Conservation (phyloP, 1,140 invertebrate species). For the Thaumetopoea pityocampa region DNA sequence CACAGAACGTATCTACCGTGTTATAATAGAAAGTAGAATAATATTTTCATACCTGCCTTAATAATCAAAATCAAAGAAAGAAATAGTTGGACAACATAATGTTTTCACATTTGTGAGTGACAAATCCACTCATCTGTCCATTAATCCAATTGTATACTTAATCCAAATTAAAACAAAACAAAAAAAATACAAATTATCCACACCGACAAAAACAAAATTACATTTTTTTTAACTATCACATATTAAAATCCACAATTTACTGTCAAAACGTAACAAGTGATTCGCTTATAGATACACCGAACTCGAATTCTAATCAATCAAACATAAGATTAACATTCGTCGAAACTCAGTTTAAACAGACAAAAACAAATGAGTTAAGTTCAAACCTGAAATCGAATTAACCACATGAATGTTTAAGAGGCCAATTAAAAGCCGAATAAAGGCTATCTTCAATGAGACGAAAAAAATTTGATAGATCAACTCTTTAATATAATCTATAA, state of each 20-base stretch:
- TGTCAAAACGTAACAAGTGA: slow-evolving; percentile 21
- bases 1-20: no score
- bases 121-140: no score
- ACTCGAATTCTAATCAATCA: slow-evolving; percentile 64
- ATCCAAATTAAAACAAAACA: neutral
- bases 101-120: no score
- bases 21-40: no score
- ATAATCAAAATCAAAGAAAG: no score
- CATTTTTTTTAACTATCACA: slow-evolving; percentile 10
- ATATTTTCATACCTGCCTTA: no score
- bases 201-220: slow-evolving; percentile 20
- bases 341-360: slow-evolving; percentile 39
- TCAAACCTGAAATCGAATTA: slow-evolving; percentile 65
- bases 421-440: slow-evolving; percentile 72
- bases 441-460: slow-evolving; percentile 68
- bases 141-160: no score
- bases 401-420: slow-evolving; percentile 64
- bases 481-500: slow-evolving; percentile 69
- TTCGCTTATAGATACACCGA: slow-evolving; percentile 36
- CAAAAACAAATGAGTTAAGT: slow-evolving; percentile 58
- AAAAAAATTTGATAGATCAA: slow-evolving; percentile 73
- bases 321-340: slow-evolving; percentile 64
- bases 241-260: slow-evolving; percentile 26
- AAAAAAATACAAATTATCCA: slow-evolving; percentile 2
- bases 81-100: no score